Conservation (phyloP, 2,888 invertebrate genomes). For the Itoplectis maculator region DNA sequence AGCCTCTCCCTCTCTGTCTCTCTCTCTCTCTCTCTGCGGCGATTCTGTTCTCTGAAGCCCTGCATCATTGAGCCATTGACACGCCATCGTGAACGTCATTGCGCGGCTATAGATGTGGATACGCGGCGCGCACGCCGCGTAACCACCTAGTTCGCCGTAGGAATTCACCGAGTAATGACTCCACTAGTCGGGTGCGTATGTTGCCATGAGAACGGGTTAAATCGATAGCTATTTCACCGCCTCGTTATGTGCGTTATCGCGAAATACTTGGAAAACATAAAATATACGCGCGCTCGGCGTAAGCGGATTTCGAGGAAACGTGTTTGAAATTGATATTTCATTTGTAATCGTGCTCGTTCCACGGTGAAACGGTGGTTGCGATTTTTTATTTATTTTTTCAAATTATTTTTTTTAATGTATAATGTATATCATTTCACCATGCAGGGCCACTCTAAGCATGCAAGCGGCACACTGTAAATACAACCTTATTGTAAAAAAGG, state of each 20-base stretch:
- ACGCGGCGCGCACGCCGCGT: no score
- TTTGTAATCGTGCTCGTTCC: neutral
- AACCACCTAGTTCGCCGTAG: neutral
- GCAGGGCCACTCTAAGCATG: no score
- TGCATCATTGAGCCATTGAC: constrained; percentile 60
- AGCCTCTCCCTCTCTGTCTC: no score
- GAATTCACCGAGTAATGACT: constrained; percentile 13
- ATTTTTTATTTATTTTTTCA: no score
- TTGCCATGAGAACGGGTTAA: constrained; percentile 5
- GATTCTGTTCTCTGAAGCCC: constrained; percentile 27
- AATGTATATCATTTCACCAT: no score
- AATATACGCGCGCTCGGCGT: neutral
- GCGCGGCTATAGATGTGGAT: constrained; percentile 42
- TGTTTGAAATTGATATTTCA: neutral
- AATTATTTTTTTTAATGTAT: no score
- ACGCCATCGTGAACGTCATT: constrained; percentile 58
- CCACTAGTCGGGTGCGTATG: neutral
- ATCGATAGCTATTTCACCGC: neutral
- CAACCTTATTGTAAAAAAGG: no score
- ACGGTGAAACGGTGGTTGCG: no score
- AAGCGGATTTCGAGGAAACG: neutral
- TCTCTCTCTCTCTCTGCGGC: constrained; percentile 43
- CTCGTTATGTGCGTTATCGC: constrained; percentile 4
- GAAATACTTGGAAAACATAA: neutral
- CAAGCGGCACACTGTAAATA: no score